These are phyloP conservation scores for Psittacula cyanocephala DNA, from an alignment of 2,113 vertebrate genomes.

Conservation along the genomic window DNA sequence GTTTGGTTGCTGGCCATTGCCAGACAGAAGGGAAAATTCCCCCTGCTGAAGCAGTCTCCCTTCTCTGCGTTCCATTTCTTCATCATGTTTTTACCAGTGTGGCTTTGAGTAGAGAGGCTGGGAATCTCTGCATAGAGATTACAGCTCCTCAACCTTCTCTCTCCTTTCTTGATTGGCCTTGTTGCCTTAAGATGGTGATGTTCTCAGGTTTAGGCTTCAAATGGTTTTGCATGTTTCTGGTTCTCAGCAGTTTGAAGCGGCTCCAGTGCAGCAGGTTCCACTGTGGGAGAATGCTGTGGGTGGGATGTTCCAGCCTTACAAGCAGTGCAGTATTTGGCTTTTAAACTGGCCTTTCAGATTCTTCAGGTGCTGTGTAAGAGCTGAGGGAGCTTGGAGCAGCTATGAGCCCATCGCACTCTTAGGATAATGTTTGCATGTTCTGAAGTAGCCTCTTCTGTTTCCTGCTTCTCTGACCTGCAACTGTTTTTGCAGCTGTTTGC, in stretches of 20 bases:
- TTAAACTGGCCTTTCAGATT: neutral
- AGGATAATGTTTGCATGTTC: neutral
- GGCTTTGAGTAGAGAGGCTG: neutral
- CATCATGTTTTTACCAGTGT: neutral
- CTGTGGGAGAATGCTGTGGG: neutral
- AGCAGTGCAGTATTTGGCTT: neutral
- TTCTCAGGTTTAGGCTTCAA: neutral
- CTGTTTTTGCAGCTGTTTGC: conserved; percentile 80
- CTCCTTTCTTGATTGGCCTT: neutral
- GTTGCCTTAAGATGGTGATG: neutral
- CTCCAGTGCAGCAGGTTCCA: neutral
- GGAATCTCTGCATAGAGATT: neutral
- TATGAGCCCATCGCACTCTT: neutral
- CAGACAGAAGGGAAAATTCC: neutral
- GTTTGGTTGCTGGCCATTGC: neutral
- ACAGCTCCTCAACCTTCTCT: neutral
- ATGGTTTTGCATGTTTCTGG: neutral
- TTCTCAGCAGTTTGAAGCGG: neutral
- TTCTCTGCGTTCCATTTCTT: neutral
- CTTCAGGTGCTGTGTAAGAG: neutral
- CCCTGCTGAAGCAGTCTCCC: neutral
- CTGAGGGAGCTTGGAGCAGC: neutral
- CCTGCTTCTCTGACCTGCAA: neutral
- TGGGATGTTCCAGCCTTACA: neutral
- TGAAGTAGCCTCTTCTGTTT: neutral